Percentiles rank a stretch among this genome's conserved stretches.
These are phyloP conservation scores for Propithecus deckenii DNA, from an alignment of 2,797 vertebrate species.

Conservation along the genomic window DNA sequence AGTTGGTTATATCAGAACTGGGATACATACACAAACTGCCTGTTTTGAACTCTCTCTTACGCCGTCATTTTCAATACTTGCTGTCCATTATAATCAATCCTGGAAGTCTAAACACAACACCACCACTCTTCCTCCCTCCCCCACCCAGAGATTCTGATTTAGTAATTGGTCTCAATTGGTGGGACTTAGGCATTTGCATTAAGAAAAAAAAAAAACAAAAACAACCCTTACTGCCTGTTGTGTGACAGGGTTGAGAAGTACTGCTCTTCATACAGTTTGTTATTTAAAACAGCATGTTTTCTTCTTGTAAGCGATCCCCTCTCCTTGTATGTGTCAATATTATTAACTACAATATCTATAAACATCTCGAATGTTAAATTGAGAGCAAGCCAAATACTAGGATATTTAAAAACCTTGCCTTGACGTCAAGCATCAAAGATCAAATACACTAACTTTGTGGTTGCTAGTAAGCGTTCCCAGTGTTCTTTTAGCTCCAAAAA, in stretches of 20 bases:
- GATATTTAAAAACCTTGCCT: constrained; percentile 83
- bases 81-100: background rate
- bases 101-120: background rate
- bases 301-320: constrained; percentile 15
- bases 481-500: constrained; percentile 83
- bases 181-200: background rate
- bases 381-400: constrained; percentile 76
- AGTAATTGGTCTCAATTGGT: background rate
- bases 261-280: background rate
- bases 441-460: constrained; percentile 81
- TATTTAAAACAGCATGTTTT: constrained; percentile 23
- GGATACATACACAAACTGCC: background rate
- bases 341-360: constrained; percentile 61
- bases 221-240: background rate
- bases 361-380: constrained; percentile 74
- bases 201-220: background rate
- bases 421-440: constrained; percentile 85
- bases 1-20: background rate
- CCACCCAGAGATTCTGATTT: background rate
- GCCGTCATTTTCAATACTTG: background rate
- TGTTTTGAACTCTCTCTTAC: background rate
- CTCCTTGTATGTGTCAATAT: constrained; percentile 42
- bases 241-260: background rate
- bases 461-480: constrained; percentile 81
- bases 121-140: rapidly evolving